These are phyloP conservation scores for Lindbergichthys nudifrons DNA, from an alignment of 2,797 vertebrate species.

Conservation along the genomic window DNA sequence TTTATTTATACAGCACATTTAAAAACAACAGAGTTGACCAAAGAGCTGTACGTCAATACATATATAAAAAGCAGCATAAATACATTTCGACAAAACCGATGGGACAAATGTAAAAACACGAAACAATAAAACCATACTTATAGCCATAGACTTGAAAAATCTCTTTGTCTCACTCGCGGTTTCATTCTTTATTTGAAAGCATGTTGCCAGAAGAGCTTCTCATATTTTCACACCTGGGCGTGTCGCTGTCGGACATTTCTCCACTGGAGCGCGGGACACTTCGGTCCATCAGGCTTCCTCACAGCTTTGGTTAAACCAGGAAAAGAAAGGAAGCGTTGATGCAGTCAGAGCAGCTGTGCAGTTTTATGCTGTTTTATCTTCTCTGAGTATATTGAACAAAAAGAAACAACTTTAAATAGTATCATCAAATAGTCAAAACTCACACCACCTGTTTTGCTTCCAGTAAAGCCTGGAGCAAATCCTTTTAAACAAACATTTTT, in stretches of 20 bases:
- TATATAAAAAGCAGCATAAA: too few species aligned
- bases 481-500: neutral
- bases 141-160: too few species aligned
- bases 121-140: too few species aligned
- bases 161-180: neutral
- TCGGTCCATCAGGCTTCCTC: constrained; percentile 40
- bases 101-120: too few species aligned
- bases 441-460: neutral
- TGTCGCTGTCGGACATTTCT: constrained; percentile 51
- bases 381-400: constrained; percentile 1
- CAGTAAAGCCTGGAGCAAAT: neutral
- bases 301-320: constrained; percentile 29
- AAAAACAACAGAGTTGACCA: too few species aligned
- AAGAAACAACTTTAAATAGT: neutral
- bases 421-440: neutral
- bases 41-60: too few species aligned
- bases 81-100: too few species aligned
- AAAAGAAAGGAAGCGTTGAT: constrained; percentile 11
- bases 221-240: constrained; percentile 35
- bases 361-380: constrained; percentile 10
- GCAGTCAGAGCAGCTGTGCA: constrained; percentile 35
- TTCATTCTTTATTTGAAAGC: constrained; percentile 18
- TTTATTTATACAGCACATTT: too few species aligned
- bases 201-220: constrained; percentile 12
- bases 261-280: constrained; percentile 54